Base-by-base conservation (phyloP, 2,888 invertebrate genomes). In the Cacoxenus indagator region DNA sequence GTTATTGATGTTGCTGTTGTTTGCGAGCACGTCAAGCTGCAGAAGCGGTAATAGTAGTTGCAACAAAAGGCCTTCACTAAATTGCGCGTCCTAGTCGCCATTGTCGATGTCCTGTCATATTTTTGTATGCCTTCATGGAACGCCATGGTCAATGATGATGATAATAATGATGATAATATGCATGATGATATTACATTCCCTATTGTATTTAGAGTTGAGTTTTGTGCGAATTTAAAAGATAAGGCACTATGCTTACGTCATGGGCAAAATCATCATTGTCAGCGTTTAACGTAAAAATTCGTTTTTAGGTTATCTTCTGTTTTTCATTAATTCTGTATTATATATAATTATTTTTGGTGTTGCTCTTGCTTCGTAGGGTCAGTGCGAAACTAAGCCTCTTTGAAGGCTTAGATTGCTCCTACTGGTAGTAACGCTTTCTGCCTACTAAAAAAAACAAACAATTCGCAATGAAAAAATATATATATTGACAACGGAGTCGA, bases 361-460 rank as follows among this genome's bases (percentile, higher is more conserved):
- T 74, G 74, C 74, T 72, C 69, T 67, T 73, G 78, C 72, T 78
- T n/a, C n/a, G n/a, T n/a, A n/a, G n/a, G 70, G 70, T 68, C 70
- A 48, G 17, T 19, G 19, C 11, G 27, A 48, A 48, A 48, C 9
- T 68, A 67, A 57, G 78, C 66, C 78, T 81, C 78, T 71, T 80
- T 82, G 80, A 80, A 81, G 83, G 80, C 82, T 82, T 80, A 77
- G 76, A 73, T 81, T 75, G n/a, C 19, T 48, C 59, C 51, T 68
- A n/a, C n/a, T n/a, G n/a, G n/a, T n/a, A n/a, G n/a, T n/a, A n/a
- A n/a, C 24, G 57, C 71, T 68, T 45, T 2, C n/a, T 27, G 27
- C 14, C 19, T 22, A 17, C 31, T 19, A 17, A 27, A 59, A 17
- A 59, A 59, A 55, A 51, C 48, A 64, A 59, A 37, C 31, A 61